Conservation (phyloP, 2,888 invertebrate genomes). For the Campoplex nolae region DNA sequence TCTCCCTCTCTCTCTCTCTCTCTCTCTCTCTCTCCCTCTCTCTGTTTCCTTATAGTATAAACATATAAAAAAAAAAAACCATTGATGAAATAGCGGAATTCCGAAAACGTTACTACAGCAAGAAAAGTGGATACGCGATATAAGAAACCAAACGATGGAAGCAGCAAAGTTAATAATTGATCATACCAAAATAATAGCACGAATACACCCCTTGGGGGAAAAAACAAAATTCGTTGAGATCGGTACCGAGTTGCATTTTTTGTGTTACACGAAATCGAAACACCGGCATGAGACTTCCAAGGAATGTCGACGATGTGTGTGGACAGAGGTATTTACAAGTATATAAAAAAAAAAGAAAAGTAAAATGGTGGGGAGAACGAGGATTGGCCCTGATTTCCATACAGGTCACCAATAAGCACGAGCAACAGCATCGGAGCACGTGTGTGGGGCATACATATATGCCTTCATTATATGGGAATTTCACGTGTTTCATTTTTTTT, state of each 20-base stretch:
- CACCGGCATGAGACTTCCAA: conserved; percentile 26
- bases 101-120: background rate
- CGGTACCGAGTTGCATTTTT: background rate
- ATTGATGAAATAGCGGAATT: background rate
- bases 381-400: conserved; percentile 70
- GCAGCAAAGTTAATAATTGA: background rate
- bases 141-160: background rate
- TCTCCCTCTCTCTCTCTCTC: no score
- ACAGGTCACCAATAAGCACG: conserved; percentile 76
- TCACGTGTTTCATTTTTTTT: conserved; percentile 61
- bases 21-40: no score
- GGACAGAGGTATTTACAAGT: conserved; percentile 34
- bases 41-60: background rate
- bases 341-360: conserved; percentile 54
- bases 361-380: conserved; percentile 48
- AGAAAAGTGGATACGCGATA: background rate
- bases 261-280: conserved; percentile 19
- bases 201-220: background rate
- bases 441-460: conserved; percentile 28
- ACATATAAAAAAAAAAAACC: background rate
- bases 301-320: conserved; percentile 21
- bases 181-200: background rate
- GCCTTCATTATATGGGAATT: conserved; percentile 75
- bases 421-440: conserved; percentile 48
- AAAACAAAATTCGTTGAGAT: background rate